These are phyloP conservation scores for Phenacoccus solenopsis DNA, from an alignment of 1,140 invertebrate species.

Conservation along the genomic window DNA sequence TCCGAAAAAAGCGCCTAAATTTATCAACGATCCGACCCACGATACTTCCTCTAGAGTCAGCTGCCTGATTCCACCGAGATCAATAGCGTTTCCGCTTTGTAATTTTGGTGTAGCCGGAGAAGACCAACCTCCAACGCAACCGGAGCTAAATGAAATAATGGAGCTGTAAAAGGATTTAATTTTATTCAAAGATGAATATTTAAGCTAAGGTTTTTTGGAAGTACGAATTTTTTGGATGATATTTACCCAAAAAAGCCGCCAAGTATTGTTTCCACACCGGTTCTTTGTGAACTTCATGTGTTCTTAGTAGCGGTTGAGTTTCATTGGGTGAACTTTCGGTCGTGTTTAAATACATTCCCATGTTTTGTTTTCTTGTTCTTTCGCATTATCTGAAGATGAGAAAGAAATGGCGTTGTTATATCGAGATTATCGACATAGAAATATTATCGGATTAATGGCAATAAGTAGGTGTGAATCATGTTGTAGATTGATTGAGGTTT, in stretches of 20 bases:
- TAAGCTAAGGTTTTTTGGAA: background rate
- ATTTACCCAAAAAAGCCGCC: background rate
- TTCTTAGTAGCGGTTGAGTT: background rate
- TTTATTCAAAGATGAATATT: background rate
- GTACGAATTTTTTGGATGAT: background rate
- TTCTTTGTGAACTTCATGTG: background rate
- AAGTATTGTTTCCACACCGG: background rate
- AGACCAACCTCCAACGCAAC: conserved; percentile 59
- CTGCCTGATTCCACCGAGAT: conserved; percentile 31
- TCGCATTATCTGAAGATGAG: background rate
- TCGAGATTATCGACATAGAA: too few species aligned
- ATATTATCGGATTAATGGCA: too few species aligned
- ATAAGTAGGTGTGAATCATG: too few species aligned
- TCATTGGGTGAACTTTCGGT: background rate
- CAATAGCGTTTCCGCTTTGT: conserved; percentile 29
- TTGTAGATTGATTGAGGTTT: too few species aligned
- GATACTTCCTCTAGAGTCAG: conserved; percentile 41
- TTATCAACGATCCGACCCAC: conserved; percentile 57
- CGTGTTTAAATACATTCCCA: background rate
- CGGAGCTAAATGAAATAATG: conserved; percentile 55
- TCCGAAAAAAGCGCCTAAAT: conserved; percentile 46
- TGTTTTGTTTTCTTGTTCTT: background rate
- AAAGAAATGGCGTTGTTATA: too few species aligned
- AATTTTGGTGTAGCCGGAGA: conserved; percentile 49
- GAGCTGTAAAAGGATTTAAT: conserved; percentile 24